Evolutionary conservation across 2,888 invertebrate species (phyloP), one percentile per base, ranked within the genome.

Genomic region (Mimas tiliae): DNA sequence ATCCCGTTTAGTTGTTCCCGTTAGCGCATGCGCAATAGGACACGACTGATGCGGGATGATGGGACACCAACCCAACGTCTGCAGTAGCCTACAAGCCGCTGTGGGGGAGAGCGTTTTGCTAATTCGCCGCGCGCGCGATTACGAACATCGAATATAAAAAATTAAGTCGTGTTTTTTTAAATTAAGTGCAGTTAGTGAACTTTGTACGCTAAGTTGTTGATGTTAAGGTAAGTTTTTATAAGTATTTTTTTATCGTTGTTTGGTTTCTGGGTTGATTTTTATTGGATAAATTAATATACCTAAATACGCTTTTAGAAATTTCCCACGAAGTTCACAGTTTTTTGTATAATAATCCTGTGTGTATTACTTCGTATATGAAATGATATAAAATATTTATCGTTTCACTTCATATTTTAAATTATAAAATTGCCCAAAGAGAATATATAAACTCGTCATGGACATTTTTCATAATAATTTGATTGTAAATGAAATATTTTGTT

Each of bases 11-110:
- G 79, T 75, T 70, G 70, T 63, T 68, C 63, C 53, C 67, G 67
- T 68, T 69, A 71, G 72, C 90, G 91, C 91, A 79, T 83, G 92
- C 92, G 91, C 76, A 67, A 27, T 69, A n/a, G 62, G 53, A 48
- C 66, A 67, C 65, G 65, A 69, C 70, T 80, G 82, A 85, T 88
- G 90, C 88, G 86, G 88, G 88, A 86, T 85, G 81, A 80, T 78
- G 77, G 77, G 79, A 80, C 79, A 34, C 77, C 77, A 74, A 73
- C 78, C 75, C 76, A 74, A 76, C 72, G 77, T 80, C 86, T 83
- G 90, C 90, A 91, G 91, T 91, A 88, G 82, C 83, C 76, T 78
- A 73, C 67, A 66, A 69, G 69, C 68, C 69, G 69, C 69, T 73
- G 67, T 7, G 16, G 68, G 74, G 79, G 79, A 70, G 77, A 80